These are phyloP conservation scores for Grantiella picta DNA, from an alignment of 2,113 vertebrate species.

Conservation along the genomic window DNA sequence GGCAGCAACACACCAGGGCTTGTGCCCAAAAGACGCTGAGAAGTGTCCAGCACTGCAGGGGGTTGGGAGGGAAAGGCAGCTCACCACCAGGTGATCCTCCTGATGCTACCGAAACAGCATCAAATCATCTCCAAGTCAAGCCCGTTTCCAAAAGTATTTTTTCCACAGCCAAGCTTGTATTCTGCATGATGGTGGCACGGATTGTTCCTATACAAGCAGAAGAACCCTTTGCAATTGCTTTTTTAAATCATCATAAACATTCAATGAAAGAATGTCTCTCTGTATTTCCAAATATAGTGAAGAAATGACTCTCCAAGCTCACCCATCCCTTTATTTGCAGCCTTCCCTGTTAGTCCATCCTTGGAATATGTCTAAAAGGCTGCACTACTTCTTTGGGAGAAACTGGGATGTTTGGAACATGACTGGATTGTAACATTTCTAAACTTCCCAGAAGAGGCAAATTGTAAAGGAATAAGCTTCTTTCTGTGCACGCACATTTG, in stretches of 20 bases:
- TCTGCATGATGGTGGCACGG: background rate
- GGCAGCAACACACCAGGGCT: background rate
- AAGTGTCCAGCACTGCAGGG: accelerated
- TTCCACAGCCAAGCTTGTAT: background rate
- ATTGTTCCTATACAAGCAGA: background rate
- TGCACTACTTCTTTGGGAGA: background rate
- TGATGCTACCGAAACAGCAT: background rate
- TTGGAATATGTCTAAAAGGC: background rate
- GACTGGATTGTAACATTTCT: background rate
- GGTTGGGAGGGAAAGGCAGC: background rate
- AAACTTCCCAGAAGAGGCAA: constrained; percentile 36
- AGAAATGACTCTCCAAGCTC: background rate
- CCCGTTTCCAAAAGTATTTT: background rate
- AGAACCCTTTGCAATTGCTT: background rate
- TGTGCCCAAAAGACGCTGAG: accelerated
- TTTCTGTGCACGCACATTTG: background rate
- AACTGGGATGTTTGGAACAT: constrained; percentile 7
- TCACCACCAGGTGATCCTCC: background rate
- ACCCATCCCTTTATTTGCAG: background rate
- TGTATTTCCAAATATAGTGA: background rate
- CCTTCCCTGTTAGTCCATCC: background rate
- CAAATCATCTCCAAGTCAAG: background rate
- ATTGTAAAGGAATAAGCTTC: background rate
- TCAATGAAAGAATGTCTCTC: background rate
- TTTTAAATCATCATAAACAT: background rate